Evolutionary conservation across 2,888 invertebrate species (phyloP).

Genomic region (Baronia brevicornis): DNA sequence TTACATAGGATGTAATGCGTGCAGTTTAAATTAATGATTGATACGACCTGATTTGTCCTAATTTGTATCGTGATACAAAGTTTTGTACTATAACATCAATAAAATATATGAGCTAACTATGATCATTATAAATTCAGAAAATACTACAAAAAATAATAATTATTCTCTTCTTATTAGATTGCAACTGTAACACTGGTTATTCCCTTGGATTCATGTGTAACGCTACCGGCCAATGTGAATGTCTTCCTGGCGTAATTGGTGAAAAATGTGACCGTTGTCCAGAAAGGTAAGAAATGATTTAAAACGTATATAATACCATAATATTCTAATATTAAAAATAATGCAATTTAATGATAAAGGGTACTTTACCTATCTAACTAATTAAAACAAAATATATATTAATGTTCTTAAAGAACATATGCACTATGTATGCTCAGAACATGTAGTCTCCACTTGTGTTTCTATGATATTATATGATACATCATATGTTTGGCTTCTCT

Average conservation of each 20-base stretch:
- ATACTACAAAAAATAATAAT: slow-evolving; percentile 7
- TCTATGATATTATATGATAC: no score
- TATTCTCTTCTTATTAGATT: slow-evolving; percentile 74
- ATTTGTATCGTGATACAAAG: no score
- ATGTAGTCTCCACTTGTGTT: no score
- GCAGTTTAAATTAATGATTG: no score
- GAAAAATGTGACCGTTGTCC: slow-evolving; percentile 97
- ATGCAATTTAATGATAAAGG: background rate
- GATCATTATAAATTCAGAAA: slow-evolving; percentile 2
- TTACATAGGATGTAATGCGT: no score
- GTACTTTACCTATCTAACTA: background rate
- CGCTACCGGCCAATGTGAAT: slow-evolving; percentile 94
- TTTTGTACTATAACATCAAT: no score
- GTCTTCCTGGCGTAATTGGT: slow-evolving; percentile 93
- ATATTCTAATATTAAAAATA: background rate
- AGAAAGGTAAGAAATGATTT: slow-evolving; percentile 52
- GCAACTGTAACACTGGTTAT: slow-evolving; percentile 94
- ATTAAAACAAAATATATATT: slow-evolving; percentile 1
- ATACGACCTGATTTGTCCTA: no score
- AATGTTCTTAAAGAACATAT: no score
- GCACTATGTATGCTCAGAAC: no score
- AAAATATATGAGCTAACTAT: slow-evolving; percentile 10
- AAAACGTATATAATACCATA: background rate
- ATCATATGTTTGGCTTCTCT: no score
- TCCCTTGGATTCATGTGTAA: slow-evolving; percentile 95